Base-by-base conservation (phyloP, 2,888 invertebrate species). In the Ramazzottius varieornatus region DNA sequence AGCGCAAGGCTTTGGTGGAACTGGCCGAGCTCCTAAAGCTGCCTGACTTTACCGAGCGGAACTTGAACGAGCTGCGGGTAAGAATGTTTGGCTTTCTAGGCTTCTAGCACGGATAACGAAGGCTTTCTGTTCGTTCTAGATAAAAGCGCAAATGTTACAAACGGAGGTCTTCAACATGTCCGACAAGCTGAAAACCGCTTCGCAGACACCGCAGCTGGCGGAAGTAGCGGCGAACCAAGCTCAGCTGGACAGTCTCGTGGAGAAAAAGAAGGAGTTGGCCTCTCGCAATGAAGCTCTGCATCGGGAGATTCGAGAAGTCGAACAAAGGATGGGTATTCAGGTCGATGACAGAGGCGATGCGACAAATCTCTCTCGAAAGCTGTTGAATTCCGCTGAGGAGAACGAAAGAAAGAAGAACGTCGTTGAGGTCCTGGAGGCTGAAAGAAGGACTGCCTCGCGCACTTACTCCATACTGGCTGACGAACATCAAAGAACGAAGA, bases 131-230 rank as follows among this genome's bases (percentile, higher is more conserved):
- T n/a, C 4, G 13, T 29, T 54, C 24, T 29, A 54, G 54, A 54
- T 54, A 54, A 54, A 54, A 54, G 54, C 54, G 29, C 54, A 54
- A 29, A 54, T 54, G 54, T 24, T 54, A 4, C 54, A 54, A 29
- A 54, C 54, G 20, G 54, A 54, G 24, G 54, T 54, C 4, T 54
- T 54, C 54, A 54, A 54, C 54, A 16, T 54, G 20, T 54, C 54
- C 13, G 54, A 54, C 54, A 54, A 54, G 54, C 29, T 54, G 24
- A 8, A 24, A 8, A 54, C n/a, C 29, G 54, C 29, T 29, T 4
- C 8, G 4, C 20, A 54, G 29, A 29, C 4, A 24, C n/a, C 54
- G n/a, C 20, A 24, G 29, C 54, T 16, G 54, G 29, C 54, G 16
- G 16, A 54, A 29, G 4, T 54, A n/a, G 29, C 20, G 20, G n/a